Conservation (phyloP, 2,888 invertebrate genomes). For the Barypeithes pellucidus region DNA sequence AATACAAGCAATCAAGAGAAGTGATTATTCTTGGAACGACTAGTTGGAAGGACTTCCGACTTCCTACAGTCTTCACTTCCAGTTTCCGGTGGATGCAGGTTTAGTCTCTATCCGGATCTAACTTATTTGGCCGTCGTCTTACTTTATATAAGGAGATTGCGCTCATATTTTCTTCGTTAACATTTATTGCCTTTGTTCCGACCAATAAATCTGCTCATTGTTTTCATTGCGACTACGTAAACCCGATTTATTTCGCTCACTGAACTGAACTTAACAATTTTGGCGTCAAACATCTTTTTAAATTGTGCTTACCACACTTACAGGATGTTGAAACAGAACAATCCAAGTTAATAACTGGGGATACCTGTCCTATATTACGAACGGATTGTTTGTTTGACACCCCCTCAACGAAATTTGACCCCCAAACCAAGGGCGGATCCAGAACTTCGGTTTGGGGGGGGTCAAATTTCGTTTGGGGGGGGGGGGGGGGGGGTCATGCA, state of each 20-base stretch:
- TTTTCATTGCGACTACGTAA: constrained; percentile 46
- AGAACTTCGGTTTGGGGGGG: not conserved
- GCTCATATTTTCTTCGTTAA: constrained; percentile 62
- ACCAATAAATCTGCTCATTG: constrained; percentile 52
- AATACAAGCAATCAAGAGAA: constrained; percentile 60
- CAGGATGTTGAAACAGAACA: too few relatives aligned
- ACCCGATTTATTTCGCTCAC: constrained; percentile 32
- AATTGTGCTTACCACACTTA: too few relatives aligned
- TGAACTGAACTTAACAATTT: constrained; percentile 40
- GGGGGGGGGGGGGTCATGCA: too few relatives aligned
- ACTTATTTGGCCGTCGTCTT: constrained; percentile 62
- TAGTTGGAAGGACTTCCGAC: constrained; percentile 65
- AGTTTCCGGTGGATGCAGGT: constrained; percentile 64
- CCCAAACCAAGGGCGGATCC: too few relatives aligned
- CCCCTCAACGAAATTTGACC: too few relatives aligned
- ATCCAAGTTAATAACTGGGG: too few relatives aligned
- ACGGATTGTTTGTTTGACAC: too few relatives aligned
- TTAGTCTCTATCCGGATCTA: constrained; percentile 61
- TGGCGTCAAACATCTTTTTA: constrained; percentile 14
- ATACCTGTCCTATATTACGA: too few relatives aligned
- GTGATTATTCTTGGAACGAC: constrained; percentile 61
- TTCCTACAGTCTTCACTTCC: constrained; percentile 68
- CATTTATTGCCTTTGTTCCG: constrained; percentile 54
- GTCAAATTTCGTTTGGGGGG: too few relatives aligned
- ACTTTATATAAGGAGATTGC: constrained; percentile 65